phyloP scores from a whole-genome alignment of 2,113 vertebrate genomes.

The Corythoichthys haematopterus region DNA sequence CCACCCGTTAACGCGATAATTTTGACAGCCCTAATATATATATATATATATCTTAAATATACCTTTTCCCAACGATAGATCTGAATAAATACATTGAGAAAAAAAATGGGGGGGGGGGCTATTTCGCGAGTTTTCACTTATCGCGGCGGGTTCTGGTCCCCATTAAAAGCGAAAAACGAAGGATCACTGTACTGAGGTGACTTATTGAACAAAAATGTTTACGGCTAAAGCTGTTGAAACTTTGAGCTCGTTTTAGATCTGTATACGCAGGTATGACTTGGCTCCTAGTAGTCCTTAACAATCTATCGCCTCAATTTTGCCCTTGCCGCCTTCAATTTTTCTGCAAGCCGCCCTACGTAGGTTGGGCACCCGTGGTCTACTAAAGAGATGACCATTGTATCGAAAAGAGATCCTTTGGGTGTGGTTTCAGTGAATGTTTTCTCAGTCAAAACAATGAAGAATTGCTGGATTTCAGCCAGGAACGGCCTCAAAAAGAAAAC shows the following conservation, averaged over 20 bases:
- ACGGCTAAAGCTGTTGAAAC: neutral
- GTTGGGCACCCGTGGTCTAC: neutral
- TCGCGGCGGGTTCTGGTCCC: no score
- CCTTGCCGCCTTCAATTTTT: neutral
- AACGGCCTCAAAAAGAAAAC: conserved; percentile 25
- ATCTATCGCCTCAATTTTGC: neutral
- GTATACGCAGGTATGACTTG: neutral
- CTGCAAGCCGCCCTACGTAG: neutral
- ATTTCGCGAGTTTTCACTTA: no score
- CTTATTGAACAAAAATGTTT: neutral
- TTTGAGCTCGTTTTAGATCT: neutral
- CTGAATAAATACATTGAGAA: no score
- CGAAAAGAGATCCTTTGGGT: conserved; percentile 27
- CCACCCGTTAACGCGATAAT: no score
- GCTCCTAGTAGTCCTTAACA: neutral
- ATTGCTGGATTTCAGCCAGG: conserved; percentile 49
- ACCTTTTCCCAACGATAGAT: no score
- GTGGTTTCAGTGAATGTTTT: conserved; percentile 35
- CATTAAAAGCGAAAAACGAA: no score
- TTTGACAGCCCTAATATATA: no score
- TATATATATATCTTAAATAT: no score
- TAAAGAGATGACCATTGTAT: conserved; percentile 11
- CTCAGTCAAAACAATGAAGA: conserved; percentile 58
- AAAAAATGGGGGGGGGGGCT: no score
- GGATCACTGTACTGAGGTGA: no score